Conservation (phyloP, 2,888 invertebrate genomes). For the Lycaena phlaeas region DNA sequence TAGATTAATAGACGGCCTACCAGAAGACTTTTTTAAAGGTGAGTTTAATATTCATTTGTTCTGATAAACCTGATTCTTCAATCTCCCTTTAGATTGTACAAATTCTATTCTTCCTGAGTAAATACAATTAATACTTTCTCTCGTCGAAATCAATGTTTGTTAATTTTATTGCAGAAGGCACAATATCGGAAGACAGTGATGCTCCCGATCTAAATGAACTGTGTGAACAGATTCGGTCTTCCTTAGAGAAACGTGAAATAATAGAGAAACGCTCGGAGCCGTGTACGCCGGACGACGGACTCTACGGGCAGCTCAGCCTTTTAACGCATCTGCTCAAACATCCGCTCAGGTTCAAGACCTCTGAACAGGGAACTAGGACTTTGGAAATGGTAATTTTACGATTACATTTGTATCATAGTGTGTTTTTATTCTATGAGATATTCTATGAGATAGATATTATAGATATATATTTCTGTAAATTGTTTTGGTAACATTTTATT, state of each 20-base stretch:
- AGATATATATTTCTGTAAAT: too few relatives aligned
- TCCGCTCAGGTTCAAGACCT: slow-evolving; percentile 88
- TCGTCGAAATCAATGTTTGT: background rate
- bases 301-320: slow-evolving; percentile 89
- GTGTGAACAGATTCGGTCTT: slow-evolving; percentile 80
- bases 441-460: too few relatives aligned
- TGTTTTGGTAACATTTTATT: too few relatives aligned
- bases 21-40: slow-evolving; percentile 84
- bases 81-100: background rate
- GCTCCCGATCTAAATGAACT: slow-evolving; percentile 78
- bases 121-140: too few relatives aligned
- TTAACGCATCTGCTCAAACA: slow-evolving; percentile 92
- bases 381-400: slow-evolving; percentile 72
- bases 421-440: too few relatives aligned
- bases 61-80: too few relatives aligned
- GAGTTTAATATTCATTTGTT: slow-evolving; percentile 8
- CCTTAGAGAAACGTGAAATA: slow-evolving; percentile 84
- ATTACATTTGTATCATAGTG: too few relatives aligned
- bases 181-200: slow-evolving; percentile 60
- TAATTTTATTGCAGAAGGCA: slow-evolving; percentile 39
- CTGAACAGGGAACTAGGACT: slow-evolving; percentile 80
- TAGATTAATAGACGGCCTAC: slow-evolving; percentile 88
- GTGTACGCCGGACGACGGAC: slow-evolving; percentile 90
- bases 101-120: background rate
- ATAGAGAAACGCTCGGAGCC: slow-evolving; percentile 85